Conservation (phyloP, 2,113 vertebrate genomes). For the Dendrocopos noguchii region DNA sequence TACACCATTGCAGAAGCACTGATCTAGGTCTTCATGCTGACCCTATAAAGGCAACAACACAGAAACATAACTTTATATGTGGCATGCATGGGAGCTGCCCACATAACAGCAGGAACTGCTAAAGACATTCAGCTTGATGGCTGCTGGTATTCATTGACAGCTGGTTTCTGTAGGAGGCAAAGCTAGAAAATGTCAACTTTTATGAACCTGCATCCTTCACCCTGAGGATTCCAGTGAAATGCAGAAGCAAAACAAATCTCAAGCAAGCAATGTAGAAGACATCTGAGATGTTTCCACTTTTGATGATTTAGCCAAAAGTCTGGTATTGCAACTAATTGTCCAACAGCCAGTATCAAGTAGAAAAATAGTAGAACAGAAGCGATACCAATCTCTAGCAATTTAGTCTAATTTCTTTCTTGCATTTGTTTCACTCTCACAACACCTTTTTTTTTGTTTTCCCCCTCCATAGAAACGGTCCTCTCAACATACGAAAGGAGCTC, state of each 20-base stretch:
- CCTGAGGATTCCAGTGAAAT: not conserved
- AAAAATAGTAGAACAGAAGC: not conserved
- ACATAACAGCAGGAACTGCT: not conserved
- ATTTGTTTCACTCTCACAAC: not conserved
- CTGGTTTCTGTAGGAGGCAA: conserved; percentile 9
- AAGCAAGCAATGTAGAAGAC: not conserved
- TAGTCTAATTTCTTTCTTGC: not conserved
- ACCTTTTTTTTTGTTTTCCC: not conserved
- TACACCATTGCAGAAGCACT: not conserved
- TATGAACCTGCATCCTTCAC: not conserved
- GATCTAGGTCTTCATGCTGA: not conserved
- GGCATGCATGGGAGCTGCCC: not conserved
- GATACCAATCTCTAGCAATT: not conserved
- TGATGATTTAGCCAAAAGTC: not conserved
- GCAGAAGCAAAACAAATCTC: not conserved
- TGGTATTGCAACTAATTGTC: not conserved
- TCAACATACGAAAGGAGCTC: not conserved
- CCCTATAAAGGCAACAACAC: not conserved
- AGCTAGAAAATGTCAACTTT: not conserved
- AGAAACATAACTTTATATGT: not conserved
- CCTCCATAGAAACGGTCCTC: rapidly evolving
- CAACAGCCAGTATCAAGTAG: not conserved
- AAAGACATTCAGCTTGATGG: not conserved
- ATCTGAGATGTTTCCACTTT: not conserved
- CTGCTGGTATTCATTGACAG: not conserved